A percentile compares a stretch with the other conserved stretches of the same genome.
phyloP scores from a whole-genome alignment of 2,113 vertebrate species.

The Myrmophylax atrothorax region DNA sequence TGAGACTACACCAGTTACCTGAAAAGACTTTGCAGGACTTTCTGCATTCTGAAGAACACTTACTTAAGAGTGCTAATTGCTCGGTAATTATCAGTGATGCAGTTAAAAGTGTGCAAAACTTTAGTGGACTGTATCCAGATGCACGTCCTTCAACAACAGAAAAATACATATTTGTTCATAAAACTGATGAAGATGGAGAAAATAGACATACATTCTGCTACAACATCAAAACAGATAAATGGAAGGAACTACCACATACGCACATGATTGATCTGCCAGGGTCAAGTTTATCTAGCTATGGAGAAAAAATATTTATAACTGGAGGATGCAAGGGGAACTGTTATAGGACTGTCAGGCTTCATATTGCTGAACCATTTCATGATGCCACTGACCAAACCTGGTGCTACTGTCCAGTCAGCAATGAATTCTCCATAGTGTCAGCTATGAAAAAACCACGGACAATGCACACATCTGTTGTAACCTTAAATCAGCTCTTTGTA shows the following conservation, averaged over 20 bases:
- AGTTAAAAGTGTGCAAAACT: conserved; percentile 75
- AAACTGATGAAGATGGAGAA: conserved; percentile 89
- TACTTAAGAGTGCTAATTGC: conserved; percentile 78
- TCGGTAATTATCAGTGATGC: conserved; percentile 77
- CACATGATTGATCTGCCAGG: conserved; percentile 87
- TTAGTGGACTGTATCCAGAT: conserved; percentile 85
- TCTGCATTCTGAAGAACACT: conserved; percentile 75
- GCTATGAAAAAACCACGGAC: conserved; percentile 90
- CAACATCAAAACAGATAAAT: conserved; percentile 86
- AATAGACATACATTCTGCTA: conserved; percentile 91
- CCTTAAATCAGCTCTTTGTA: conserved; percentile 87
- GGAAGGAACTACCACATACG: conserved; percentile 84
- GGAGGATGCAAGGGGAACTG: conserved; percentile 92
- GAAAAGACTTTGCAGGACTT: conserved; percentile 78
- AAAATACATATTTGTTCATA: conserved; percentile 96
- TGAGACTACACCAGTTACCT: conserved; percentile 89
- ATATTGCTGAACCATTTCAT: conserved; percentile 88
- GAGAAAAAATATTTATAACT: conserved; percentile 93
- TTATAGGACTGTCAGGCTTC: conserved; percentile 86
- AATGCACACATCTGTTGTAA: conserved; percentile 90
- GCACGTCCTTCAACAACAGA: conserved; percentile 90
- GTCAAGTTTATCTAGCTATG: conserved; percentile 88
- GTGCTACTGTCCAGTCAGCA: conserved; percentile 91
- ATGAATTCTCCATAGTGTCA: conserved; percentile 81
- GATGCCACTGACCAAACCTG: conserved; percentile 91